Evolutionary conservation across 2,797 vertebrate species (phyloP), one percentile per base, ranked within the genome.

Genomic region (Sebastes cheni): DNA sequence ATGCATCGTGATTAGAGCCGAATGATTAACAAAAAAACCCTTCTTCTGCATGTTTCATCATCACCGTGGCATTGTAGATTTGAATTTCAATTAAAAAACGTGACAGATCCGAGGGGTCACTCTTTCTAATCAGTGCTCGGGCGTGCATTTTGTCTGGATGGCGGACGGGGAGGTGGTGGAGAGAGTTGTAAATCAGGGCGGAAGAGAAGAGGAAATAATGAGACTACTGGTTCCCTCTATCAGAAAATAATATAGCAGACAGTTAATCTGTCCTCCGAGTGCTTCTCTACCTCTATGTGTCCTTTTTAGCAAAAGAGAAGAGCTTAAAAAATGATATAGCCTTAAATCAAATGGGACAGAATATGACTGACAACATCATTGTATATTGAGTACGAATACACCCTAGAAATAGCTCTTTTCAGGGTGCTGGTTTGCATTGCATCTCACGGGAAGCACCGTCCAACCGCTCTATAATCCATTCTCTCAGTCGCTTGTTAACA

Each of bases 71-170:
- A 67, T 62, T 32, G 79, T 79, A 80, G 88, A 93, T 92, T 88
- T 91, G 86, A 90, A 91, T 94, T 94, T 86, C 90, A 93, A 94
- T 94, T 90, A 87, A 92, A 84, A 88, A 81, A 82, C 6, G 46
- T 85, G 86, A 90, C 87, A 82, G 81, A 90, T 92, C 91, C 81
- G 68, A 90, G 77, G 81, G 88, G 86, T 90, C 87, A 88, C 59
- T 88, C 76, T 82, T 84, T 89, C 80, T 90, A 87, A 89, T 91
- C 85, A 88, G 89, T n/a, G 81, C 18, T 81, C 72, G 46, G 82
- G 54, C 60, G 4, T 52, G 50, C 56, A 36, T 70, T 83, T 76
- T 72, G 85, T 88, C 84, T 81, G 22, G 52, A 67, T 70, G 79
- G 82, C 79, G 75, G 80, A 77, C 1, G 58, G 42, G 66, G 69